Percentiles rank a stretch among this genome's conserved stretches.
Conservation (phyloP, 2,113 vertebrate genomes). For the Chaetops frenatus region DNA sequence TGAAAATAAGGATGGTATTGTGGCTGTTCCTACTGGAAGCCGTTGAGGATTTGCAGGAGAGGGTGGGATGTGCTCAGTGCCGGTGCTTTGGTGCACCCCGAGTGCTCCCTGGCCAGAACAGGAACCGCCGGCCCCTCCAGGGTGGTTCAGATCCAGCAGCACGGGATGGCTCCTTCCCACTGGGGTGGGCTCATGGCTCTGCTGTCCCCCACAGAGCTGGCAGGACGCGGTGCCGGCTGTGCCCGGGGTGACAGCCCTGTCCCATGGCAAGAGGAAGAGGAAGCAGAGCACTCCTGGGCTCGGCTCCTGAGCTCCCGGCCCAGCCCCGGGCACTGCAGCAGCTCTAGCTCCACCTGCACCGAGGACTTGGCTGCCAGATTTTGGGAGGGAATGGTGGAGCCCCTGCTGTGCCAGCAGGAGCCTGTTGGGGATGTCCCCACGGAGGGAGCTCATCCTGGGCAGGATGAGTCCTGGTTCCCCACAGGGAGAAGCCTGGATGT, state of each 20-base stretch:
- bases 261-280: conserved; percentile 24
- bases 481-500: background rate
- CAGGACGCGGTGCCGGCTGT: fast-evolving
- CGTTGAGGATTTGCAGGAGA: background rate
- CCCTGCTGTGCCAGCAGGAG: background rate
- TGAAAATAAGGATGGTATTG: fast-evolving
- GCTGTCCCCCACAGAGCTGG: background rate
- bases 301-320: conserved; percentile 47
- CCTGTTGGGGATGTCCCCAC: fast-evolving
- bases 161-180: background rate
- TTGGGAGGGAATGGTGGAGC: conserved; percentile 64
- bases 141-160: background rate
- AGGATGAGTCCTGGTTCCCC: background rate
- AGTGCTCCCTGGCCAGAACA: background rate
- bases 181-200: background rate
- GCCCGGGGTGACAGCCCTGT: background rate
- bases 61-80: background rate
- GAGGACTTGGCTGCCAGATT: conserved; percentile 76
- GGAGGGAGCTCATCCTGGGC: background rate
- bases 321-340: background rate
- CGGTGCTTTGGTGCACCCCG: fast-evolving
- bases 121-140: fast-evolving
- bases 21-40: background rate
- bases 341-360: conserved; percentile 65
- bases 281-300: conserved; percentile 53